Evolutionary conservation across 2,797 vertebrate genomes (phyloP).

Genomic region (Hirundo rustica): DNA sequence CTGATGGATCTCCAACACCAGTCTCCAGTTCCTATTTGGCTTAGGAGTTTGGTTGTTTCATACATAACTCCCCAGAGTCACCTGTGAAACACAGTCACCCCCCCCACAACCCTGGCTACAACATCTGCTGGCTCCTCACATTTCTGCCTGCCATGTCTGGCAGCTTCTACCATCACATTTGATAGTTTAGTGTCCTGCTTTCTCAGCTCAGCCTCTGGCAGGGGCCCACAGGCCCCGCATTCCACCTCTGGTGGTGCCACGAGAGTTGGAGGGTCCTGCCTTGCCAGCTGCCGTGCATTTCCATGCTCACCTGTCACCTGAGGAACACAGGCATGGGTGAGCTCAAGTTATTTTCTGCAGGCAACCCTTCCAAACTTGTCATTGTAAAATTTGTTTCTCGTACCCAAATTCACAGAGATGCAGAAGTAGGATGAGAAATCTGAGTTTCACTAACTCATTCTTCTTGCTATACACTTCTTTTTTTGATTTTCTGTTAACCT

Average conservation of each 20-base stretch:
- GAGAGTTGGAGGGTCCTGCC: background rate
- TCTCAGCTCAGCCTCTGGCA: background rate
- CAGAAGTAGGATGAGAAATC: background rate
- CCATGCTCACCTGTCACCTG: too few species aligned
- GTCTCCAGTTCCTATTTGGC: background rate
- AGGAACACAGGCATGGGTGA: background rate
- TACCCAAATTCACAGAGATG: background rate
- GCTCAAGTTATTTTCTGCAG: background rate
- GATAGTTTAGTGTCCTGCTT: background rate
- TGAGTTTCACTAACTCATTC: background rate
- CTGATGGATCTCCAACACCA: background rate
- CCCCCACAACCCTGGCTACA: fast-evolving
- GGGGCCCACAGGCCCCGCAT: background rate
- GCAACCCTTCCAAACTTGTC: background rate
- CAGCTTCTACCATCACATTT: background rate
- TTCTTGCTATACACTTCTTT: background rate
- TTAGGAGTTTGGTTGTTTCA: background rate
- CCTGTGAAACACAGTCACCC: background rate
- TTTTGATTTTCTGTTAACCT: background rate
- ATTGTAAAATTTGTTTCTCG: background rate
- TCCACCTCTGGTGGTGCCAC: fast-evolving
- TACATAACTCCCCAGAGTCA: background rate
- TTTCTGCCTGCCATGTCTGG: background rate
- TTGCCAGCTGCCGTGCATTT: fast-evolving
- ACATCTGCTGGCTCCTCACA: background rate